These are phyloP conservation scores for Conus ventricosus DNA, from an alignment of 1,140 invertebrate genomes.

Conservation along the genomic window DNA sequence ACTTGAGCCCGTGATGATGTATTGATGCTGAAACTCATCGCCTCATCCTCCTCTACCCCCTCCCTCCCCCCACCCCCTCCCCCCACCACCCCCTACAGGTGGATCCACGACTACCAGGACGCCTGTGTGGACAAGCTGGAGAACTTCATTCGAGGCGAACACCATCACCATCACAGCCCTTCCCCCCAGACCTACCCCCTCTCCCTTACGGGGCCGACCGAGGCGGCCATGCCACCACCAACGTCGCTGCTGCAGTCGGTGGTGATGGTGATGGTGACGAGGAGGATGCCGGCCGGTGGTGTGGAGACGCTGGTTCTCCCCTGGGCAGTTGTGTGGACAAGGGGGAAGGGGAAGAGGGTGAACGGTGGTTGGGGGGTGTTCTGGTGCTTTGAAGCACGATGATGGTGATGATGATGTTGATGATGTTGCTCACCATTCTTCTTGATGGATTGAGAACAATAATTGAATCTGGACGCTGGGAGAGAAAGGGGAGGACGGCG, in stretches of 20 bases:
- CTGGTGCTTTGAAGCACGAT: too few species aligned
- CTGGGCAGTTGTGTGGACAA: neutral
- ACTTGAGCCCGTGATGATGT: too few species aligned
- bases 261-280: neutral
- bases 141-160: conserved; percentile 75
- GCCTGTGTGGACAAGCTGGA: conserved; percentile 99
- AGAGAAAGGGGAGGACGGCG: neutral
- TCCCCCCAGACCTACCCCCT: conserved; percentile 7
- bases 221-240: conserved; percentile 2
- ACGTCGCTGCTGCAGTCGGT: neutral
- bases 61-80: too few species aligned
- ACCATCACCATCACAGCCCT: neutral
- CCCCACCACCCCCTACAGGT: conserved; percentile 76
- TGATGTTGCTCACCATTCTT: too few species aligned
- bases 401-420: too few species aligned
- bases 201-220: neutral
- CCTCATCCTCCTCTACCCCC: too few species aligned
- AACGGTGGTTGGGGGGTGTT: too few species aligned
- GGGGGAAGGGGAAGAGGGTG: neutral
- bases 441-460: too few species aligned
- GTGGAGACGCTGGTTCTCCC: neutral
- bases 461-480: neutral
- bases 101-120: conserved; percentile 99
- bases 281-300: neutral
- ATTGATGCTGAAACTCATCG: too few species aligned